Evolutionary conservation across 2,797 vertebrate genomes (phyloP).

Genomic region (Hyperoplus lanceolatus): DNA sequence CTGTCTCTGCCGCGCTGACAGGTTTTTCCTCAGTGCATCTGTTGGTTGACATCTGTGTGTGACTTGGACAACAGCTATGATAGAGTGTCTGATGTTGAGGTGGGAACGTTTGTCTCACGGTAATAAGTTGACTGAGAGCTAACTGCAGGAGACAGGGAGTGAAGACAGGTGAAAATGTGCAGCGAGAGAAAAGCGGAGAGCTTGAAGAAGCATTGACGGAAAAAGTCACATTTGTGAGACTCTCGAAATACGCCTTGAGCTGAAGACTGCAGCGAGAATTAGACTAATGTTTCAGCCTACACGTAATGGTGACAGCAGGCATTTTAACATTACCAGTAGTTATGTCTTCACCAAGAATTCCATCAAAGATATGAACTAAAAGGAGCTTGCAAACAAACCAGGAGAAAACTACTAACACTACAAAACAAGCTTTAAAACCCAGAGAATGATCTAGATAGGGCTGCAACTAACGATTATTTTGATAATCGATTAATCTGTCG

Average conservation of each 20-base stretch:
- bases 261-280: not conserved
- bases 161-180: not conserved
- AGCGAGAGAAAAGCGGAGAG: not conserved
- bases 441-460: too few relatives aligned
- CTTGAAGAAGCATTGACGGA: not conserved
- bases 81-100: not conserved
- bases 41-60: conserved; percentile 19
- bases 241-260: not conserved
- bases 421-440: too few relatives aligned
- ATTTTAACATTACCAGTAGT: not conserved
- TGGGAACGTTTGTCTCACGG: not conserved
- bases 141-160: not conserved
- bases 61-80: not conserved
- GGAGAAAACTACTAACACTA: too few relatives aligned
- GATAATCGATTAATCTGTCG: too few relatives aligned
- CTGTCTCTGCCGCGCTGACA: not conserved
- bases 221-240: conserved; percentile 12
- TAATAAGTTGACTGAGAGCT: not conserved
- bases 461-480: too few relatives aligned
- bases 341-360: not conserved
- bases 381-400: not conserved
- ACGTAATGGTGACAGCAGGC: not conserved
- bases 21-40: conserved; percentile 14
- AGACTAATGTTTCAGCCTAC: not conserved
- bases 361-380: not conserved